These are phyloP conservation scores for Ceyx erithaca DNA, from an alignment of 2,797 vertebrate genomes.

Conservation along the genomic window DNA sequence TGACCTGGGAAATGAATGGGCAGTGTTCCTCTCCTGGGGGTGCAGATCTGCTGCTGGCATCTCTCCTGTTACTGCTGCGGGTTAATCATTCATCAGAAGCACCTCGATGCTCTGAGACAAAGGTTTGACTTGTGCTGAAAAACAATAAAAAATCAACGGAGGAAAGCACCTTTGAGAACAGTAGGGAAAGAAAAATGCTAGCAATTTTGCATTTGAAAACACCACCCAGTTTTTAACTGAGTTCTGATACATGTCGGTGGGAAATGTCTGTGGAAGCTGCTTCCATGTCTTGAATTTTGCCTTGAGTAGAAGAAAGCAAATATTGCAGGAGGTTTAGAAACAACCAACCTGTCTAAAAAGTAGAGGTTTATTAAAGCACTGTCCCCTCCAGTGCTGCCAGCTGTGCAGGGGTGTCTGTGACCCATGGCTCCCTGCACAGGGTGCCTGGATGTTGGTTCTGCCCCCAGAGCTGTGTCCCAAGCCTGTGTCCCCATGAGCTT, in stretches of 20 bases:
- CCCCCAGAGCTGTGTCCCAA: fast-evolving
- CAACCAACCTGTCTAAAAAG: not conserved
- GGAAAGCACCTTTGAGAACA: not conserved
- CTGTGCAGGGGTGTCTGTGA: fast-evolving
- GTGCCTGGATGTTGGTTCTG: not conserved
- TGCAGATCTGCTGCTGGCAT: fast-evolving
- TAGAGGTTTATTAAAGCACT: fast-evolving
- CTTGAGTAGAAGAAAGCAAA: not conserved
- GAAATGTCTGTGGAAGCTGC: not conserved
- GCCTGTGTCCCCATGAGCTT: not conserved
- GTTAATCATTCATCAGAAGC: not conserved
- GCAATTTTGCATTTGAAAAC: not conserved
- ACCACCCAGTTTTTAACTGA: not conserved
- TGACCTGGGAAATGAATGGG: not conserved
- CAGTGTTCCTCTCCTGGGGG: not conserved
- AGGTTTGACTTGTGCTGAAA: not conserved
- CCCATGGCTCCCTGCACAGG: fast-evolving
- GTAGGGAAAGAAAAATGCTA: not conserved
- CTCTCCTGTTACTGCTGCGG: not conserved
- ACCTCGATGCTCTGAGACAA: not conserved
- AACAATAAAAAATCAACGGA: not conserved
- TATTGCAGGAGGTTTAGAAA: not conserved
- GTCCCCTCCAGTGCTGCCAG: not conserved
- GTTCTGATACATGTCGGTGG: not conserved
- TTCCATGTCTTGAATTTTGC: not conserved